Conservation (phyloP, 1,140 invertebrate species). For the Drosophila micromelanica region DNA sequence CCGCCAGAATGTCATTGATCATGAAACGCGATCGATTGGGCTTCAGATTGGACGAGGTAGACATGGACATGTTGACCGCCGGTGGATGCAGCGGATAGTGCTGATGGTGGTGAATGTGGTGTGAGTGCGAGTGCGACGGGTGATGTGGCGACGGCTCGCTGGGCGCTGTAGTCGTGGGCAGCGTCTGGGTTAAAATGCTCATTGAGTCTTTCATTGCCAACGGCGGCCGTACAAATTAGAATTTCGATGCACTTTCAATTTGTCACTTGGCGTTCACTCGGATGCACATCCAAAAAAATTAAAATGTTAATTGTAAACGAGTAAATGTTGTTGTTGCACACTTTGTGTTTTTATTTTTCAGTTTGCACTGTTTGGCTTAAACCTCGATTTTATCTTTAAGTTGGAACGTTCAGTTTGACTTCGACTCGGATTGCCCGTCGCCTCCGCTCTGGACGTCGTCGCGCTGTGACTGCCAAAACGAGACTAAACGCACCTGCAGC, state of each 20-base stretch:
- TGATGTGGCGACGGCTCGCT: slow-evolving; percentile 46
- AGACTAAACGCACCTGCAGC: slow-evolving; percentile 80
- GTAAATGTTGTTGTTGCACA: slow-evolving; percentile 14
- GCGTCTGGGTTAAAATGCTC: slow-evolving; percentile 78
- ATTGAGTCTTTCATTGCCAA: slow-evolving; percentile 82
- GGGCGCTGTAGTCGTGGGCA: slow-evolving; percentile 50
- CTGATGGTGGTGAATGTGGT: slow-evolving; percentile 17
- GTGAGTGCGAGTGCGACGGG: slow-evolving; percentile 9
- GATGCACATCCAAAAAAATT: slow-evolving; percentile 35
- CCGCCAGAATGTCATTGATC: slow-evolving; percentile 91
- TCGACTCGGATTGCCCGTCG: slow-evolving; percentile 17
- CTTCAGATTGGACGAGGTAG: slow-evolving; percentile 85
- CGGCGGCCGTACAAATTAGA: slow-evolving; percentile 8
- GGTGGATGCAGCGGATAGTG: slow-evolving; percentile 30
- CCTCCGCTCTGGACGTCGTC: slow-evolving; percentile 66
- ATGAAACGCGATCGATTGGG: slow-evolving; percentile 90
- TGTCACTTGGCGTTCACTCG: slow-evolving; percentile 4
- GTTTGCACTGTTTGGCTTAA: slow-evolving; percentile 1
- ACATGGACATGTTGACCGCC: slow-evolving; percentile 54
- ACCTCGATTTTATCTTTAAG: neutral
- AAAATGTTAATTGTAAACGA: slow-evolving; percentile 23
- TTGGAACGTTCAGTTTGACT: neutral
- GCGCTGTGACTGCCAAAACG: slow-evolving; percentile 79
- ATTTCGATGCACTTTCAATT: slow-evolving; percentile 1
- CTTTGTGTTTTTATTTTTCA: neutral